These are phyloP conservation scores for Triplophysa rosa DNA, from an alignment of 2,113 vertebrate genomes.

Conservation along the genomic window DNA sequence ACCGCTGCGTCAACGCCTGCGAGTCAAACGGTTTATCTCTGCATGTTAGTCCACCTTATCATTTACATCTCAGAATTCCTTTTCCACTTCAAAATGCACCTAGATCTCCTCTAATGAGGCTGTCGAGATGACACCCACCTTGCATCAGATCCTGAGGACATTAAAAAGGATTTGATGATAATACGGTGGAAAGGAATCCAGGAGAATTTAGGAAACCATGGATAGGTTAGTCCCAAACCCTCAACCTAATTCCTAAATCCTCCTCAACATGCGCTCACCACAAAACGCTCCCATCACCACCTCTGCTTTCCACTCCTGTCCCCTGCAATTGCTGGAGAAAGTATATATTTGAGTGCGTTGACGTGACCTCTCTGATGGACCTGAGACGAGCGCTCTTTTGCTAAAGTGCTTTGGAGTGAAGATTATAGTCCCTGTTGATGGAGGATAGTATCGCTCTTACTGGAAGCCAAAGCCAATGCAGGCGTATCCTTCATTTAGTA, in stretches of 20 bases:
- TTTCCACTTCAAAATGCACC: neutral
- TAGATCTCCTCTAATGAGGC: neutral
- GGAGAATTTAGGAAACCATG: neutral
- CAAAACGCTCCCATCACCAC: conserved; percentile 13
- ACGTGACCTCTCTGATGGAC: conserved; percentile 20
- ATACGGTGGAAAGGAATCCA: neutral
- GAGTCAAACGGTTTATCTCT: conserved; percentile 19
- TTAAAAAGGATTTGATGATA: conserved; percentile 7
- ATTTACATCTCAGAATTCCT: neutral
- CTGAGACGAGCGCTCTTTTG: conserved; percentile 11
- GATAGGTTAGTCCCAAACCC: conserved; percentile 25
- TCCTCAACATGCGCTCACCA: conserved; percentile 8
- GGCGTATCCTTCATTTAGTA: neutral
- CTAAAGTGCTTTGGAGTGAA: conserved; percentile 27
- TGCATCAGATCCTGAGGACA: neutral
- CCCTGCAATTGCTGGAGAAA: neutral
- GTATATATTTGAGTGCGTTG: conserved; percentile 2
- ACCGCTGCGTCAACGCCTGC: neutral
- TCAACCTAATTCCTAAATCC: conserved; percentile 33
- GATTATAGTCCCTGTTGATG: neutral
- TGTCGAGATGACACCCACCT: neutral
- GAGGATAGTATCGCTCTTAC: neutral
- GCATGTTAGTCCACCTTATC: neutral
- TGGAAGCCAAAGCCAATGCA: neutral
- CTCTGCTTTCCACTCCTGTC: neutral